phyloP scores from a whole-genome alignment of 2,797 vertebrate genomes.

The Centropyge bicolor region DNA sequence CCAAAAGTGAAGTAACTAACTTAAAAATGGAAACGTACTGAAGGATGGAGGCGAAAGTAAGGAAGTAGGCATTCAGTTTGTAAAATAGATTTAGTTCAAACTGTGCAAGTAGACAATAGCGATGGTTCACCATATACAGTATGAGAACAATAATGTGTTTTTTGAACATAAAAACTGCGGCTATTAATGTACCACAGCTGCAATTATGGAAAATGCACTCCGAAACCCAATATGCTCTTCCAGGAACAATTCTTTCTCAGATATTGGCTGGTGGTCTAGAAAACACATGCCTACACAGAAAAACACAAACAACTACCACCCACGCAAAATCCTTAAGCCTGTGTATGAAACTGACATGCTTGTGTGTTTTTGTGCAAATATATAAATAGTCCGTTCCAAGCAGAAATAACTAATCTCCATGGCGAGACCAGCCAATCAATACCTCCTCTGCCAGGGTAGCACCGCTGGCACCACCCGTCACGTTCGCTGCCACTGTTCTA shows the following conservation, averaged over 20 bases:
- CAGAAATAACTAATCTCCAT: conserved; percentile 17
- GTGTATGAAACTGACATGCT: conserved; percentile 4
- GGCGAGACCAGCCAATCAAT: conserved; percentile 37
- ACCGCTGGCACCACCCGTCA: conserved; percentile 28
- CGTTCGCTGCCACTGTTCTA: conserved; percentile 21
- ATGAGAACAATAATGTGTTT: too few species aligned
- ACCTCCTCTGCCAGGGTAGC: conserved; percentile 24
- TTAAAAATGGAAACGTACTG: too few species aligned
- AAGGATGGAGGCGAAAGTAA: too few species aligned
- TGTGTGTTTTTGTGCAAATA: conserved; percentile 18
- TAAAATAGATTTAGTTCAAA: too few species aligned
- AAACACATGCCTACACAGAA: conserved; percentile 21
- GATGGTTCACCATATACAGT: too few species aligned
- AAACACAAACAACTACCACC: conserved; percentile 27
- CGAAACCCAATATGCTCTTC: conserved; percentile 10
- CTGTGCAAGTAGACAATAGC: too few species aligned
- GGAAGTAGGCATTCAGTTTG: too few species aligned
- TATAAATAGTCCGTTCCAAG: conserved; percentile 23
- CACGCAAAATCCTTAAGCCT: conserved; percentile 20
- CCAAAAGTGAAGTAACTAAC: too few species aligned
- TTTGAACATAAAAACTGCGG: background rate
- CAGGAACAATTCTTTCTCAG: conserved; percentile 6
- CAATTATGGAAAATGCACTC: background rate
- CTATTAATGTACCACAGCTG: background rate
- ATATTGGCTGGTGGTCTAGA: conserved; percentile 8